phyloP scores from a whole-genome alignment of 2,797 vertebrate genomes.

The Heteromormyrus szaboi region DNA sequence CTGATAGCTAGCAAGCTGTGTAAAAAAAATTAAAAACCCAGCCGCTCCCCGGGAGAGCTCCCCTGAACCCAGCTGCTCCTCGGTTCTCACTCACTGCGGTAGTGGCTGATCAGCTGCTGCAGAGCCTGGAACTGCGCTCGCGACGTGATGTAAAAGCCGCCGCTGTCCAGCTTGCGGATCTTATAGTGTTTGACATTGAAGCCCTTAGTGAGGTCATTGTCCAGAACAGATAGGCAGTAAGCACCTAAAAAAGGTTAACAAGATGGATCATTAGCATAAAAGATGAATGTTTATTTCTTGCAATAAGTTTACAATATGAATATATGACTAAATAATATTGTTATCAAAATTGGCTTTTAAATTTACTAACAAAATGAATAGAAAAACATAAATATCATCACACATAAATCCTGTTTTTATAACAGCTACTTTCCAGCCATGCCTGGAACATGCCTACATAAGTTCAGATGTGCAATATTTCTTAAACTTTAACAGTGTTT shows the following conservation, averaged over 20 bases:
- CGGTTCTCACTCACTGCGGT: constrained; percentile 77
- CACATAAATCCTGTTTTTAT: background rate
- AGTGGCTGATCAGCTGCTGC: constrained; percentile 93
- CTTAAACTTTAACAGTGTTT: background rate
- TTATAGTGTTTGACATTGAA: constrained; percentile 97
- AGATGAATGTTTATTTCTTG: background rate
- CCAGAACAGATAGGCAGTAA: constrained; percentile 89
- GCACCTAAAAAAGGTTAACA: constrained; percentile 63
- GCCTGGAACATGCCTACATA: background rate
- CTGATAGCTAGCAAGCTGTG: background rate
- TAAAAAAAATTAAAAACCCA: background rate
- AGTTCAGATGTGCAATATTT: background rate
- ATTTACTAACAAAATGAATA: background rate
- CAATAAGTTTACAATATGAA: background rate
- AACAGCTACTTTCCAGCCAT: background rate
- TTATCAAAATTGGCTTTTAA: background rate
- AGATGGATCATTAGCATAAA: background rate
- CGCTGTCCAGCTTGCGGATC: constrained; percentile 91
- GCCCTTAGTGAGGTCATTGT: constrained; percentile 89
- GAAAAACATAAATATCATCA: background rate
- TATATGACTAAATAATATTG: background rate
- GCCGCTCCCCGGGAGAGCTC: background rate
- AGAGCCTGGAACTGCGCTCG: constrained; percentile 92
- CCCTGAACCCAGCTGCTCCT: background rate
- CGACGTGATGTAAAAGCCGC: constrained; percentile 94